A percentile compares a stretch with the other conserved stretches of the same genome.
Evolutionary conservation across 2,888 invertebrate species (phyloP).

Genomic region (Drosophila putrida): DNA sequence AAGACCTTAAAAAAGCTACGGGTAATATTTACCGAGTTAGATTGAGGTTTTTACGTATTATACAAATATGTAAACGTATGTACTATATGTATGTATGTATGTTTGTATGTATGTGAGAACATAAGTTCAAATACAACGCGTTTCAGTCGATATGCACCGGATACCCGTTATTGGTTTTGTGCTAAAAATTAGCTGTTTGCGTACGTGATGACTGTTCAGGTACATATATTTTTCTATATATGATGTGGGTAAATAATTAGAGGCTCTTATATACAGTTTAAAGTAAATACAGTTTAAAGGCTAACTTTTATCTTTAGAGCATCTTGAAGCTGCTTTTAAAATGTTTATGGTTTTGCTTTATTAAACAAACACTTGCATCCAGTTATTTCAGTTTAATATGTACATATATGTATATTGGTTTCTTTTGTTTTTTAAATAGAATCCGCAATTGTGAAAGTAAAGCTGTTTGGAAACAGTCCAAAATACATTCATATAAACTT

Average conservation of each 20-base stretch:
- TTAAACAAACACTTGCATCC: slow-evolving; percentile 1
- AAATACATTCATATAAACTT: slow-evolving; percentile 46
- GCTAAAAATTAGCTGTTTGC: slow-evolving; percentile 32
- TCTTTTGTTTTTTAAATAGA: background rate
- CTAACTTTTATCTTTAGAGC: slow-evolving; percentile 7
- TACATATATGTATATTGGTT: background rate
- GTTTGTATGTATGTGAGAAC: background rate
- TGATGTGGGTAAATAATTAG: background rate
- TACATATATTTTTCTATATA: slow-evolving; percentile 18
- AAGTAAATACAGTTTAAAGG: slow-evolving; percentile 27
- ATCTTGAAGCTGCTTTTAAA: slow-evolving; percentile 1
- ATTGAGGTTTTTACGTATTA: background rate
- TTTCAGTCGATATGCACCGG: slow-evolving; percentile 8
- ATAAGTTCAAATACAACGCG: background rate
- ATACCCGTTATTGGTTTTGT: slow-evolving; percentile 17
- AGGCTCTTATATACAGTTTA: slow-evolving; percentile 3
- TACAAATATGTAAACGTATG: slow-evolving; percentile 9
- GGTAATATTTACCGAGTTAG: slow-evolving; percentile 3
- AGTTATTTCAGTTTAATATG: background rate
- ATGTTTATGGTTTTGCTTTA: background rate
- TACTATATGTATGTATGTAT: background rate
- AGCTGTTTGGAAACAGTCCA: slow-evolving; percentile 72
- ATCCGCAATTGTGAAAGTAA: slow-evolving; percentile 60
- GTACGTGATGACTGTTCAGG: slow-evolving; percentile 45
- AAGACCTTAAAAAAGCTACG: background rate